phyloP scores from a whole-genome alignment of 2,113 vertebrate genomes.

The Alaudala cheleensis region DNA sequence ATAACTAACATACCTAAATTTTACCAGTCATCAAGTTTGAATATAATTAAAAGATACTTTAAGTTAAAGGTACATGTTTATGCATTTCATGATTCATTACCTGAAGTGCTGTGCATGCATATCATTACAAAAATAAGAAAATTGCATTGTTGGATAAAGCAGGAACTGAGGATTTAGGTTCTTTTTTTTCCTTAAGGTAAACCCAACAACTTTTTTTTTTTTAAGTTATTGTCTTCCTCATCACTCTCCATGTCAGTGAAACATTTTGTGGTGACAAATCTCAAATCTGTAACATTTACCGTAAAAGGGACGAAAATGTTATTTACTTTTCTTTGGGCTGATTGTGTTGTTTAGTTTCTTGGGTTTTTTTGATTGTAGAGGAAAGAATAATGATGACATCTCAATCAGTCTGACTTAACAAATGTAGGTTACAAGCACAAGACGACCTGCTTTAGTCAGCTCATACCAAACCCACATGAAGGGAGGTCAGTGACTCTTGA shows the following conservation, averaged over 20 bases:
- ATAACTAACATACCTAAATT: background rate
- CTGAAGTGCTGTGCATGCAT: background rate
- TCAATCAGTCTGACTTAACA: background rate
- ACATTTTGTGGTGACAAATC: background rate
- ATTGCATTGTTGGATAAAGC: background rate
- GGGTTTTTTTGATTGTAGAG: background rate
- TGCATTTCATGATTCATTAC: background rate
- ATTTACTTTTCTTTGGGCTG: background rate
- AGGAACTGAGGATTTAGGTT: background rate
- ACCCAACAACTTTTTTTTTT: background rate
- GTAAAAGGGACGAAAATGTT: background rate
- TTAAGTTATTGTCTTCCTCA: background rate
- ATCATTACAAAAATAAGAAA: background rate
- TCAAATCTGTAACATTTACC: background rate
- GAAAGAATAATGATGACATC: background rate
- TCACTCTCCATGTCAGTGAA: background rate
- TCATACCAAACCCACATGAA: background rate
- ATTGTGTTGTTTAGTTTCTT: background rate
- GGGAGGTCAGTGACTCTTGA: constrained; percentile 5
- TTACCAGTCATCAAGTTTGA: background rate
- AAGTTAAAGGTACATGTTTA: background rate
- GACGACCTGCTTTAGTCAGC: background rate
- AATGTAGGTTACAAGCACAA: background rate
- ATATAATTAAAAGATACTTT: background rate
- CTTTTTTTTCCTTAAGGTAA: background rate